phyloP scores from a whole-genome alignment of 2,113 vertebrate species.

The Spea bombifrons region DNA sequence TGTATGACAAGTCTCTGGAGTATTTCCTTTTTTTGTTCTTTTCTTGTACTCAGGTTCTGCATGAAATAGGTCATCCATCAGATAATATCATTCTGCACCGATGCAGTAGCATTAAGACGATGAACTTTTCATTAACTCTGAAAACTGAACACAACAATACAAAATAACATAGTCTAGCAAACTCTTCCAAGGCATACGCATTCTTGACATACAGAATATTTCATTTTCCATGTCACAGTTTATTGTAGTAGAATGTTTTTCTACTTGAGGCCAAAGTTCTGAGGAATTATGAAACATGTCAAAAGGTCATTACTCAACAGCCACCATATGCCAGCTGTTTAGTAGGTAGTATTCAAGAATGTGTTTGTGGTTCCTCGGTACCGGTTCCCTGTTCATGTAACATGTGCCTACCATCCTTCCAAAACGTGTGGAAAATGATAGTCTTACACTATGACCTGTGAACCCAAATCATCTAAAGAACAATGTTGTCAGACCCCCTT shows the following conservation, averaged over 20 bases:
- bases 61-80: not conserved
- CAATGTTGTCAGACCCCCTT: too few species aligned
- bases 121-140: conserved; percentile 5
- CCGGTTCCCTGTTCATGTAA: too few species aligned
- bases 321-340: not conserved
- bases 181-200: not conserved
- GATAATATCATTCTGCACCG: conserved; percentile 10
- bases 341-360: not conserved
- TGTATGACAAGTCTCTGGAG: not conserved
- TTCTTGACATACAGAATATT: not conserved
- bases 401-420: too few species aligned
- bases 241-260: not conserved
- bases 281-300: too few species aligned
- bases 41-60: not conserved
- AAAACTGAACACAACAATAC: conserved; percentile 1
- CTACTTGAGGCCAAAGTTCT: not conserved
- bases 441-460: too few species aligned
- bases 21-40: not conserved
- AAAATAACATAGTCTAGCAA: not conserved
- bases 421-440: too few species aligned
- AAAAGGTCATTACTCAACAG: too few species aligned
- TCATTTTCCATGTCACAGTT: not conserved
- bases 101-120: not conserved
- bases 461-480: too few species aligned
- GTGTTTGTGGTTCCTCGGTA: too few species aligned